Evolutionary conservation across 2,888 invertebrate genomes (phyloP), one percentile per base, ranked within the genome.

Genomic region (Noctua fimbriata): DNA sequence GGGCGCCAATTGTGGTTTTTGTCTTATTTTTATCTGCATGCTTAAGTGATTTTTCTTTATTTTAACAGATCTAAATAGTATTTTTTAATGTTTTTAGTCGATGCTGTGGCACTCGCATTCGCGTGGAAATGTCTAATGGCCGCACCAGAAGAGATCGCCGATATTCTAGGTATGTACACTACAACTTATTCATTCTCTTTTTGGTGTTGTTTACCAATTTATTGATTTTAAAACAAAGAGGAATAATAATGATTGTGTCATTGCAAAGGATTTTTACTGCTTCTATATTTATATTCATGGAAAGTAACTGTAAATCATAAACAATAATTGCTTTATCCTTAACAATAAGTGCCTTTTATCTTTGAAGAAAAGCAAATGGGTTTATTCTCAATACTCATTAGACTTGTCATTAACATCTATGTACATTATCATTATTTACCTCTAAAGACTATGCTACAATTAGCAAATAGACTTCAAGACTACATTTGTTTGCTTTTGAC

Each of bases 61-160:
- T 71, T 47, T n/a, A 55, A 3, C 1, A 63, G 41, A 66, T 60
- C 10, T 12, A 69, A 58, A 9, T 52, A 72, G 0, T 21, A 4
- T 36, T 58, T 47, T 69, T 80, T 78, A 18, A 79, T 84, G 32
- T 83, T 90, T 92, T 28, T 92, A 99, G 98, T 82, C 98, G 98
- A 73, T 98, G 98, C 95, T 99, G 99, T 95, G 99, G 99, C 18
- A 98, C 98, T 49, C 97, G 99, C 91, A 98, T 99, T 75, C 98
- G 99, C 83, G 99, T 99, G 28, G 99, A 99, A 96, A 99, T 99
- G 99, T 99, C 99, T 0, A 98, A 98, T 85, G 99, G 99, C 1
- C 97, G 98, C 89, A 98, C 98, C 73, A 97, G 98, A 74, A 97
- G 97, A 89, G 98, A 98, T 78, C 98, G 98, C 79, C 97, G 97